phyloP scores from a whole-genome alignment of 2,888 invertebrate genomes.

The Latrodectus hesperus region DNA sequence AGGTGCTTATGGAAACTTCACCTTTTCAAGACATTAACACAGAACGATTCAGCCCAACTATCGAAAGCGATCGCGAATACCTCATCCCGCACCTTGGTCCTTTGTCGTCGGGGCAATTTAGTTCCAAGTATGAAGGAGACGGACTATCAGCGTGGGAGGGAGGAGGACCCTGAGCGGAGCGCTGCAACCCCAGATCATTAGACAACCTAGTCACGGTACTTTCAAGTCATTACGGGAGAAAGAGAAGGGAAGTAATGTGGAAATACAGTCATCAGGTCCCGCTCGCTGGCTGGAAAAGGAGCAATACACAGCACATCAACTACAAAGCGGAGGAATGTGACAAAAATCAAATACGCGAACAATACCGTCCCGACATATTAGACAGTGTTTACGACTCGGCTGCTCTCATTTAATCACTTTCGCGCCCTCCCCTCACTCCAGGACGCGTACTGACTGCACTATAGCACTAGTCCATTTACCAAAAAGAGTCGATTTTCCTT shows the following conservation, averaged over 20 bases:
- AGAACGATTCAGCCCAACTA: neutral
- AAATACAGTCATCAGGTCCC: conserved; percentile 57
- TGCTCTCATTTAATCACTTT: conserved; percentile 2
- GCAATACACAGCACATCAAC: conserved; percentile 9
- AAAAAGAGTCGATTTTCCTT: neutral
- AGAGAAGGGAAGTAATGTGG: conserved; percentile 46
- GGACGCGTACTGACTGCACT: neutral
- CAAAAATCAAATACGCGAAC: conserved; percentile 3
- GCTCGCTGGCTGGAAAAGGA: conserved; percentile 8
- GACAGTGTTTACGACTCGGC: conserved; percentile 1
- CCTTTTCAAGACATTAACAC: neutral
- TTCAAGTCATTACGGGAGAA: conserved; percentile 50
- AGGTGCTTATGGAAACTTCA: too few species aligned
- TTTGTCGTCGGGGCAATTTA: conserved; percentile 2
- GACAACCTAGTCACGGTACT: conserved; percentile 58
- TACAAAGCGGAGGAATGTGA: neutral
- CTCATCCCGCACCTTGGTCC: neutral
- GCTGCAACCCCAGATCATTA: conserved; percentile 37
- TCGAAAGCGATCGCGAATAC: neutral
- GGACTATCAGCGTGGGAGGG: neutral
- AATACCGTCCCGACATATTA: neutral
- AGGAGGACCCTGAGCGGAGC: neutral
- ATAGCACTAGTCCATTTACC: neutral
- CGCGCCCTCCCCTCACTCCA: neutral
- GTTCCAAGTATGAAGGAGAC: neutral